phyloP scores from a whole-genome alignment of 2,797 vertebrate genomes.

The Ibycter americanus region DNA sequence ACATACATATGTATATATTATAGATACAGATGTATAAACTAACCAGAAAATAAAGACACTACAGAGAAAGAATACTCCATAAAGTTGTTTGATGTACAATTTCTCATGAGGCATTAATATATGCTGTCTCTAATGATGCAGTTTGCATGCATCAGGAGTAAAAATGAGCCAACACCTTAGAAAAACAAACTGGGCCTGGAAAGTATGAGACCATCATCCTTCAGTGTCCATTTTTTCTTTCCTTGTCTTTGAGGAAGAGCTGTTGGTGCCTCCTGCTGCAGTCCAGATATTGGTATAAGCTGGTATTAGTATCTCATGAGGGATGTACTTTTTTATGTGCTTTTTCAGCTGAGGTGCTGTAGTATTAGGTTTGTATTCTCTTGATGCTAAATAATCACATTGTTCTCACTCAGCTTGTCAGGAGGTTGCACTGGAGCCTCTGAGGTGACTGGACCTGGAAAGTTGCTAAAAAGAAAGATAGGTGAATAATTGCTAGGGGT shows the following conservation, averaged over 20 bases:
- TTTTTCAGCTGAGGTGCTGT: background rate
- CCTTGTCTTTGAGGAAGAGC: background rate
- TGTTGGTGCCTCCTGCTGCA: background rate
- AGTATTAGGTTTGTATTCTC: conserved; percentile 6
- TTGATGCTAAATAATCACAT: conserved; percentile 38
- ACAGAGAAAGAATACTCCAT: background rate
- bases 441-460: conserved; percentile 20
- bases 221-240: background rate
- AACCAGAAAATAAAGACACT: background rate
- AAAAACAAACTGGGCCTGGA: background rate
- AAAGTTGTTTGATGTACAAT: background rate
- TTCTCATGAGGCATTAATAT: background rate
- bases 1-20: background rate
- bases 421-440: background rate
- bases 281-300: background rate
- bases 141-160: background rate
- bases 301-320: background rate
- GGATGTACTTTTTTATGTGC: background rate
- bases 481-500: conserved; percentile 20
- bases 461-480: conserved; percentile 32
- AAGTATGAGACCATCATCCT: background rate
- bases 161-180: background rate
- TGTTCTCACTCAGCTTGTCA: conserved; percentile 41
- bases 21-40: background rate
- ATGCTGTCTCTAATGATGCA: background rate